Conservation (phyloP, 1,140 invertebrate species). For the Thereuonema tuberculata region DNA sequence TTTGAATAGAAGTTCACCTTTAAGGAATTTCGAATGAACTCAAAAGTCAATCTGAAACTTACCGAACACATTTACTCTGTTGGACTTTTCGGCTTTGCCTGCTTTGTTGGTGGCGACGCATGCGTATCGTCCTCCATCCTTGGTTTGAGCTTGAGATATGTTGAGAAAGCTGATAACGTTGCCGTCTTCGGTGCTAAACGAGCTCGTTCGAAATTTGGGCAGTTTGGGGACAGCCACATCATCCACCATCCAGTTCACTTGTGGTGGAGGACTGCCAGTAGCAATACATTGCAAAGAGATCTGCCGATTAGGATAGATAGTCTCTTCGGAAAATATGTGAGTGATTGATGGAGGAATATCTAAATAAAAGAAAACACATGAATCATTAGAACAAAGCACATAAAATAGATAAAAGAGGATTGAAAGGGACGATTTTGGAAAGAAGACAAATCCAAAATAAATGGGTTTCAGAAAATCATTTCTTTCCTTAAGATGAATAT, state of each 20-base stretch:
- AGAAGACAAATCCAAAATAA: too few relatives aligned
- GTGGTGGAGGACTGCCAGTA: constrained; percentile 3
- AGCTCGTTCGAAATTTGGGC: constrained; percentile 24
- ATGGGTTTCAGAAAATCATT: too few relatives aligned
- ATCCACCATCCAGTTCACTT: constrained; percentile 32
- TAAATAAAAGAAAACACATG: too few relatives aligned
- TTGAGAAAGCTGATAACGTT: constrained; percentile 35
- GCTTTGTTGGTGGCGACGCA: constrained; percentile 32
- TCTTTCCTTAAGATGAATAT: too few relatives aligned
- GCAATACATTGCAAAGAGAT: constrained; percentile 16
- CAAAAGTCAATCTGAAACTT: too few relatives aligned
- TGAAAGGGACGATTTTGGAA: too few relatives aligned
- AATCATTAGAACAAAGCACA: too few relatives aligned
- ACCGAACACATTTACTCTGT: constrained; percentile 26
- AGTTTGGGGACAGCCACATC: constrained; percentile 25
- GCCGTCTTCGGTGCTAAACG: constrained; percentile 24
- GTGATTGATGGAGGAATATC: constrained; percentile 6
- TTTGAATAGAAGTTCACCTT: neutral
- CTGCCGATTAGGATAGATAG: constrained; percentile 10
- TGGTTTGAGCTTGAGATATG: constrained; percentile 28
- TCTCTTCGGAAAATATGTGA: constrained; percentile 8
- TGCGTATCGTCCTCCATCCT: constrained; percentile 32
- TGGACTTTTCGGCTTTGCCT: constrained; percentile 24
- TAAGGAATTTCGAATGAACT: constrained; percentile 10
- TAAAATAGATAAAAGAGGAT: too few relatives aligned